These are phyloP conservation scores for Diorhabda elongata DNA, from an alignment of 1,140 invertebrate genomes.

Conservation along the genomic window DNA sequence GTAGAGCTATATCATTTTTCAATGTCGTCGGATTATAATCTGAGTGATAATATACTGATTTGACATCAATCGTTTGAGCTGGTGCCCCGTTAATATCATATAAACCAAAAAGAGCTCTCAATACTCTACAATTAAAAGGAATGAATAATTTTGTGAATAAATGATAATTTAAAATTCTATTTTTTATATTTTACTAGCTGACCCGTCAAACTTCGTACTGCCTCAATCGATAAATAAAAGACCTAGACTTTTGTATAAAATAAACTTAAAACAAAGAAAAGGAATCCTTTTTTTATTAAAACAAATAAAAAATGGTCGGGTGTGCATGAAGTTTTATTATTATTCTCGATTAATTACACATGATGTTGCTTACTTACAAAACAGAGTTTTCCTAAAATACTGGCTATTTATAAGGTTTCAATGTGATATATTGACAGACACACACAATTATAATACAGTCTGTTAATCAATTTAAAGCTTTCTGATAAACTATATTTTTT, in stretches of 20 bases:
- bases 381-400: no score
- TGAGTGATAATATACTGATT: constrained; percentile 48
- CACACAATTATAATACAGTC: background rate
- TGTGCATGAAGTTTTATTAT: background rate
- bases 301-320: background rate
- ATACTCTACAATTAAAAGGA: background rate
- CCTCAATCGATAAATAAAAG: no score
- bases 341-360: no score
- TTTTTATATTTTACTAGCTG: background rate
- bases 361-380: no score
- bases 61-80: constrained; percentile 28
- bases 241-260: no score
- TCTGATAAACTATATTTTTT: no score
- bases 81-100: constrained; percentile 25
- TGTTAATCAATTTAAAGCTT: no score
- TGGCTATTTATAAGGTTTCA: no score
- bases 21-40: constrained; percentile 52
- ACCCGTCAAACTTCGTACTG: background rate
- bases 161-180: background rate
- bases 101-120: constrained; percentile 31
- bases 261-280: no score
- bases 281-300: background rate
- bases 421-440: background rate
- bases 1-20: constrained; percentile 60
- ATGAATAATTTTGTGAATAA: background rate